Conservation (phyloP, 1,140 invertebrate genomes). For the Copidosoma floridanum region DNA sequence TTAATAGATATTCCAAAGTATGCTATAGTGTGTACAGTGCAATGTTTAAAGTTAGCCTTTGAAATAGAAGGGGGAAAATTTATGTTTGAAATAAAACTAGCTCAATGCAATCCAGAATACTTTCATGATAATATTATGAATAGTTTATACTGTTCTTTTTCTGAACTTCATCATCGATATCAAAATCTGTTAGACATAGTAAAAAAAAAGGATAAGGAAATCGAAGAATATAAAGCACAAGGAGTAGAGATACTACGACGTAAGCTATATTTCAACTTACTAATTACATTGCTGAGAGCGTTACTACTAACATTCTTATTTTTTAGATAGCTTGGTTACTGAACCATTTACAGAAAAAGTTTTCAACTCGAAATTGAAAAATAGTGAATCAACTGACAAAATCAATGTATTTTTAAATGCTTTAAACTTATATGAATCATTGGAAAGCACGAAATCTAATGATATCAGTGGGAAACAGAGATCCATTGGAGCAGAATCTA, state of each 20-base stretch:
- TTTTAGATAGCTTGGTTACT: slow-evolving; percentile 43
- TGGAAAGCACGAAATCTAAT: not conserved
- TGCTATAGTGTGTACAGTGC: slow-evolving; percentile 17
- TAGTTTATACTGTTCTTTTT: slow-evolving; percentile 36
- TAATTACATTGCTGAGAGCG: too few species aligned
- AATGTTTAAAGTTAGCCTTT: slow-evolving; percentile 35
- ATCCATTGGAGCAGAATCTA: not conserved
- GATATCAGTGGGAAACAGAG: not conserved
- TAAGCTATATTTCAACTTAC: slow-evolving; percentile 24
- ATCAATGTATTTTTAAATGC: slow-evolving; percentile 23
- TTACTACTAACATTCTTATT: slow-evolving; percentile 26
- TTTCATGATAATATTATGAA: slow-evolving; percentile 41
- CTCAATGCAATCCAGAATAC: slow-evolving; percentile 33
- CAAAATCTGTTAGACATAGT: slow-evolving; percentile 38
- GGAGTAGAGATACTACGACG: slow-evolving; percentile 45
- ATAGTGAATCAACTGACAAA: slow-evolving; percentile 4
- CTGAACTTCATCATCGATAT: slow-evolving; percentile 34
- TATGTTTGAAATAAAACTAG: slow-evolving; percentile 41
- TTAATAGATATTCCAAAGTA: slow-evolving; percentile 35
- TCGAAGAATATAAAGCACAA: slow-evolving; percentile 47
- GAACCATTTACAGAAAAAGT: slow-evolving; percentile 38
- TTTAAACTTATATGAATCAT: slow-evolving; percentile 23
- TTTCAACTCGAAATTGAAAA: slow-evolving; percentile 18
- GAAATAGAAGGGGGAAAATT: slow-evolving; percentile 37
- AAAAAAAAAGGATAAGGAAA: slow-evolving; percentile 47